phyloP scores from a whole-genome alignment of 2,113 vertebrate species.

The Tragelaphus scriptus region DNA sequence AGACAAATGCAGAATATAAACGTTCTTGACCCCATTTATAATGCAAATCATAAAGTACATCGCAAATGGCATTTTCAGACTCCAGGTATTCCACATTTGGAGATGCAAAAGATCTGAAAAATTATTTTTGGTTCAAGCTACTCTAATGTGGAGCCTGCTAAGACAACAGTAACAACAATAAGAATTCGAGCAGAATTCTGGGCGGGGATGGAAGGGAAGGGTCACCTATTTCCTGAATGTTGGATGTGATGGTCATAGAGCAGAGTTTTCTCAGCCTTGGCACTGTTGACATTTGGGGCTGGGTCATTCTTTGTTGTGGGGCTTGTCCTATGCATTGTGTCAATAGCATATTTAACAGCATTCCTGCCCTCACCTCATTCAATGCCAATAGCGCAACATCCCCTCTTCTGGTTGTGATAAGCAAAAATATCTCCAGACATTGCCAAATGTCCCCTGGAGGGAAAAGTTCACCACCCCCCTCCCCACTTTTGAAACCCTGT shows the following conservation, averaged over 20 bases:
- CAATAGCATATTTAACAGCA: not conserved
- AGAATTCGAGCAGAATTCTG: not conserved
- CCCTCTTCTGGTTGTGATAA: not conserved
- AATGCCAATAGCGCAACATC: not conserved
- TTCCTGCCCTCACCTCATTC: no score
- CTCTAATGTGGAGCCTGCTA: not conserved
- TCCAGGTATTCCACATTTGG: not conserved
- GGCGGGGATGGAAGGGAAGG: not conserved
- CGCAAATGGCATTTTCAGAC: not conserved
- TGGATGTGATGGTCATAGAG: no score
- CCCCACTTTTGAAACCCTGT: not conserved
- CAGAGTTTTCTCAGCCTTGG: fast-evolving
- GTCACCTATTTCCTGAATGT: not conserved
- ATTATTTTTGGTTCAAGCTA: not conserved
- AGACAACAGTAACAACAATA: not conserved
- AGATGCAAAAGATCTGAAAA: slow-evolving; percentile 8
- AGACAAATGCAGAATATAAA: slow-evolving; percentile 12
- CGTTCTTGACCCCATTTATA: not conserved
- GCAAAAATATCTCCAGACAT: not conserved
- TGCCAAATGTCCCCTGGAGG: not conserved
- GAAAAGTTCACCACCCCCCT: fast-evolving
- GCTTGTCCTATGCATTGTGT: not conserved
- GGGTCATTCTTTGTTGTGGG: not conserved
- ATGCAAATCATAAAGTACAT: not conserved
- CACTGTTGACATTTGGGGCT: fast-evolving